Base-by-base conservation (phyloP, 30 jellyfish, hydroid and myxozoan genomes). In the Morbakka virulenta region DNA sequence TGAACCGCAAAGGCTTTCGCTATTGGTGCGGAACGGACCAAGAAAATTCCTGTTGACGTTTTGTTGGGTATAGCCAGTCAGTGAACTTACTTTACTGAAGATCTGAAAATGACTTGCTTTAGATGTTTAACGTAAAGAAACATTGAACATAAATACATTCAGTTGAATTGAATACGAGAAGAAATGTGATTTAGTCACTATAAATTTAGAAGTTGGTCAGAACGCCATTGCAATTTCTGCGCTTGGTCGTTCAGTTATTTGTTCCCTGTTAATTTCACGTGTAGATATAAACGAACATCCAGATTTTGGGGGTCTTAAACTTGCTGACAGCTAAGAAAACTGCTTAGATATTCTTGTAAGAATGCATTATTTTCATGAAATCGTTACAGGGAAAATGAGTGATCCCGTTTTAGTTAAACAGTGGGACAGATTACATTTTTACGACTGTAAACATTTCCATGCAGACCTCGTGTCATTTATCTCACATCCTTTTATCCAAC, bases 31-130 rank as follows among this genome's bases (percentile, higher is more conserved):
- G 69, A 76, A 22, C n/a, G 64, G 27, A 41, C 32, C 72, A 32
- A 21, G 53, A 28, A 62, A 27, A 41, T 69, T 2, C 33, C 4
- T 31, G 66, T 35, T 0, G 48, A 25, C 68, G 36, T 81, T 52
- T 41, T 68, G 47, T n/a, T 71, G 26, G 87, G 71, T 35, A 12
- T 30, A 14, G 86, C 80, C 1, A 64, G 84, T 33, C 87, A 81
- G 66, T 36, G 27, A 28, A 64, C 28, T 63, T 81, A 81, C 51
- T 28, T 69, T 23, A 71, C 87, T 6, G 70, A 71, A 4, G 74
- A 69, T 4, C 28, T 71, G 51, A 41, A 2, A 51, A 81, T 52
- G 69, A 24, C 79, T 76, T 22, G 20, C 23, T 9, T 13, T 76
- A 67, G 27, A 76, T 1, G 26, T 35, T 11, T 32, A 62, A 17